Percentiles rank a stretch among this genome's conserved stretches.
These are phyloP conservation scores for Erannis defoliaria DNA, from an alignment of 2,888 invertebrate genomes.

Conservation along the genomic window DNA sequence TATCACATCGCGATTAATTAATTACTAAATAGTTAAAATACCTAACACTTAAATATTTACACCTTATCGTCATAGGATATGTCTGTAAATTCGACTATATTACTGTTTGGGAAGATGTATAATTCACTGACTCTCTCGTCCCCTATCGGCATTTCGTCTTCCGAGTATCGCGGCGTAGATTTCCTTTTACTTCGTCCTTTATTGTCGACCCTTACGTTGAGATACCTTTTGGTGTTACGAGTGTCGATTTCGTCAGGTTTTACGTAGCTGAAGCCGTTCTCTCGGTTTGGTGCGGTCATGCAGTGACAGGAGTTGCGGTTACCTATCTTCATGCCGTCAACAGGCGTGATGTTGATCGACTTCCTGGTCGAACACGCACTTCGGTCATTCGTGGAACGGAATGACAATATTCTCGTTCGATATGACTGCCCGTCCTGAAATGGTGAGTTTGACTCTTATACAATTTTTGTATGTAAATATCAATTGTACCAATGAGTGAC, in stretches of 20 bases:
- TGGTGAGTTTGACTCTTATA: slow-evolving; percentile 2
- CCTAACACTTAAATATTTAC: slow-evolving; percentile 54
- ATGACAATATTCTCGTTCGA: slow-evolving; percentile 76
- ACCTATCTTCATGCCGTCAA: slow-evolving; percentile 63
- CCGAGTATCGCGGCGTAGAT: slow-evolving; percentile 53
- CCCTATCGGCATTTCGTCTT: slow-evolving; percentile 63
- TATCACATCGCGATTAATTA: slow-evolving; percentile 51
- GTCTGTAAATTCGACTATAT: slow-evolving; percentile 80
- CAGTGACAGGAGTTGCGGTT: slow-evolving; percentile 69
- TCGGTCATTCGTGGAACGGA: slow-evolving; percentile 78
- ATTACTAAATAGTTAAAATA: slow-evolving; percentile 5
- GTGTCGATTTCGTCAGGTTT: slow-evolving; percentile 60
- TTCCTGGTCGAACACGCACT: slow-evolving; percentile 72
- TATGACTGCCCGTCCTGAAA: slow-evolving; percentile 81
- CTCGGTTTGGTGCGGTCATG: slow-evolving; percentile 62
- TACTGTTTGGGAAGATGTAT: slow-evolving; percentile 81
- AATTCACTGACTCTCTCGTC: slow-evolving; percentile 79
- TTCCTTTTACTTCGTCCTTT: slow-evolving; percentile 57
- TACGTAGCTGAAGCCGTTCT: slow-evolving; percentile 64
- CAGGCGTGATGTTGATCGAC: slow-evolving; percentile 67
- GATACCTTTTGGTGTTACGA: slow-evolving; percentile 54
- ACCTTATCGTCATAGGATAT: slow-evolving; percentile 78
- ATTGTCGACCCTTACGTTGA: slow-evolving; percentile 49
- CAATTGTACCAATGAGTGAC: slow-evolving; percentile 9
- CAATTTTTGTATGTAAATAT: slow-evolving; percentile 1